A percentile compares a stretch with the other conserved stretches of the same genome.
phyloP scores from a whole-genome alignment of 2,797 vertebrate species.

The Cyclura pinguis region DNA sequence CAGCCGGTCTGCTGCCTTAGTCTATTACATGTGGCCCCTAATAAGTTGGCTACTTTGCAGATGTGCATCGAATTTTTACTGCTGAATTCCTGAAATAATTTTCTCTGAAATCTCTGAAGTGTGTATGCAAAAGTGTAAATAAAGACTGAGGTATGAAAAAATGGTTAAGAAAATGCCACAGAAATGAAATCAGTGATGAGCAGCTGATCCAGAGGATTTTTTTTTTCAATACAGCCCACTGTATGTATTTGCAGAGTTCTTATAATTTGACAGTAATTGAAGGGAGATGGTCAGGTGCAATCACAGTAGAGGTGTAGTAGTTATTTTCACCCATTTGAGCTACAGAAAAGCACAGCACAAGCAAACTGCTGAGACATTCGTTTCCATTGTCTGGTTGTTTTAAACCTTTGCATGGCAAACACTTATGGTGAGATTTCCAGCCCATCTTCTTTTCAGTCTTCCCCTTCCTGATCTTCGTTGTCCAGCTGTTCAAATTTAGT shows the following conservation, averaged over 20 bases:
- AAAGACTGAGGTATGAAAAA: background rate
- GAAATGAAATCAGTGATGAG: too few relatives aligned
- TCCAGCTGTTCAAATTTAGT: constrained; percentile 76
- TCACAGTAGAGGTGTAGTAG: background rate
- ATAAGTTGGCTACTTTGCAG: background rate
- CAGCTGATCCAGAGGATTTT: background rate
- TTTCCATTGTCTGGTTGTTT: background rate
- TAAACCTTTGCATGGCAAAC: background rate
- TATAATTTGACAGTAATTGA: background rate
- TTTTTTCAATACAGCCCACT: background rate
- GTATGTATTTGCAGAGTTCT: too few relatives aligned
- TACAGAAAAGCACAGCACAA: background rate
- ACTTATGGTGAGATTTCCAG: constrained; percentile 79
- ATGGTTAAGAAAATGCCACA: too few relatives aligned
- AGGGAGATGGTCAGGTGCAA: background rate
- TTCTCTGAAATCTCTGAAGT: too few relatives aligned
- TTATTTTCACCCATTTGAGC: background rate
- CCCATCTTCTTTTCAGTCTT: constrained; percentile 76
- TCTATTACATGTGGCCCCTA: background rate
- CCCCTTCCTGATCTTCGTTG: constrained; percentile 71
- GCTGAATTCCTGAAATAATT: background rate
- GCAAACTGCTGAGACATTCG: background rate
- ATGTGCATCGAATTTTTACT: background rate
- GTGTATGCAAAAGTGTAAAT: background rate
- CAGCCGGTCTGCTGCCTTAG: background rate